Evolutionary conservation across 1,140 invertebrate species (phyloP), one percentile per base, ranked within the genome.

Genomic region (Arion vulgaris): DNA sequence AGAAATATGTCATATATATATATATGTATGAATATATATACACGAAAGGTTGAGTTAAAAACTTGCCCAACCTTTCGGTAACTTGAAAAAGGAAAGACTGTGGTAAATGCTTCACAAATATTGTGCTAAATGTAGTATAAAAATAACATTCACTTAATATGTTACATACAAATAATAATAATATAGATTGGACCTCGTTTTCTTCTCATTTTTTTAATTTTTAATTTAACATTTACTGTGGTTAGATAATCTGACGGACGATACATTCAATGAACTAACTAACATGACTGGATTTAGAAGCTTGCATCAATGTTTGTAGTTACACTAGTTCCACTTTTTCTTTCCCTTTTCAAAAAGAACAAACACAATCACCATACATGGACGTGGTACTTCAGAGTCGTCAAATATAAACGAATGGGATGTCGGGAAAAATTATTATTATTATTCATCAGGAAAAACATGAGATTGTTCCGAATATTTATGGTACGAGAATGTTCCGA

Each of bases 81-180:
- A 62, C 49, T 81, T 81, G 80, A 81, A 81, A 81, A 81, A 81
- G 80, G 80, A 81, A 81, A 81, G 80, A 81, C 80, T 38, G 71
- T 81, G 68, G 80, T 51, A 81, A 80, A 81, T 81, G 71, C 71
- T 73, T 62, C 80, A 81, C 80, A 81, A 81, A 81, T 53, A 81
- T 81, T 81, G 80, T 81, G 80, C 80, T 39, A 74, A 73, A 51
- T 39, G 28, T 80, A 11, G 26, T 71, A 80, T 69, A 71, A 80
- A 80, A 69, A 80, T 80, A 80, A 71, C n/a, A 80, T 71, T 34
- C 38, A 71, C 4, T 4, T 71, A 80, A 71, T 39, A 80, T 49
- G 49, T 68, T 68, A 36, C n/a, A 32, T 71, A 2, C 28, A 49
- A 71, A 49, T 71, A n/a, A 32, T 28, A 11, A 5, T 57, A 49